These are phyloP conservation scores for Potamarius usumacintae DNA, from an alignment of 2,113 vertebrate genomes.

Conservation along the genomic window DNA sequence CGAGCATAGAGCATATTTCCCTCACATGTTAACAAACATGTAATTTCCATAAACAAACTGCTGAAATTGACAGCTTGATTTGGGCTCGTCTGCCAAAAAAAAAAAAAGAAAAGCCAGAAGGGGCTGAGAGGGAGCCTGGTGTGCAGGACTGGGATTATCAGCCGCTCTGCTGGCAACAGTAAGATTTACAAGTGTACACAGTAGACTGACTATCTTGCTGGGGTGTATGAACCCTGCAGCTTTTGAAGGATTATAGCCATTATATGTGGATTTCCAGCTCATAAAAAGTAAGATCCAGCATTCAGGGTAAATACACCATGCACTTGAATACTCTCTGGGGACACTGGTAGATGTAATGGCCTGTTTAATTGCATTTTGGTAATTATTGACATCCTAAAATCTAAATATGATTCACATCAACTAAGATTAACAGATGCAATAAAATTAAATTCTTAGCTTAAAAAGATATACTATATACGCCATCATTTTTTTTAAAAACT, in stretches of 20 bases:
- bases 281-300: constrained; percentile 50
- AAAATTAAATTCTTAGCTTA: background rate
- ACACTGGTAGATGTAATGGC: constrained; percentile 4
- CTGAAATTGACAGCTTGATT: constrained; percentile 80
- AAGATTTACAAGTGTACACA: constrained; percentile 50
- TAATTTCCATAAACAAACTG: constrained; percentile 80
- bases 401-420: constrained; percentile 9
- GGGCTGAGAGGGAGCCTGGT: constrained; percentile 67
- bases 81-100: constrained; percentile 66
- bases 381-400: constrained; percentile 1
- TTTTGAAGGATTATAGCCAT: constrained; percentile 69
- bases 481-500: background rate
- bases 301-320: constrained; percentile 20
- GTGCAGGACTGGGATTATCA: constrained; percentile 56
- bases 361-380: constrained; percentile 24
- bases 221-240: constrained; percentile 70
- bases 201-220: constrained; percentile 68
- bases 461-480: background rate
- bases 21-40: constrained; percentile 81
- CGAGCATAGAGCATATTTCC: constrained; percentile 78
- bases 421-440: background rate
- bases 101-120: constrained; percentile 24
- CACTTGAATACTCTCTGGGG: constrained; percentile 9
- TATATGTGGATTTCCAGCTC: constrained; percentile 56
- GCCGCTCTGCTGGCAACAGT: constrained; percentile 20